A percentile compares a stretch with the other conserved stretches of the same genome.
These are phyloP conservation scores for Prionailurus bengalensis DNA, from an alignment of 2,113 vertebrate species.

Conservation along the genomic window DNA sequence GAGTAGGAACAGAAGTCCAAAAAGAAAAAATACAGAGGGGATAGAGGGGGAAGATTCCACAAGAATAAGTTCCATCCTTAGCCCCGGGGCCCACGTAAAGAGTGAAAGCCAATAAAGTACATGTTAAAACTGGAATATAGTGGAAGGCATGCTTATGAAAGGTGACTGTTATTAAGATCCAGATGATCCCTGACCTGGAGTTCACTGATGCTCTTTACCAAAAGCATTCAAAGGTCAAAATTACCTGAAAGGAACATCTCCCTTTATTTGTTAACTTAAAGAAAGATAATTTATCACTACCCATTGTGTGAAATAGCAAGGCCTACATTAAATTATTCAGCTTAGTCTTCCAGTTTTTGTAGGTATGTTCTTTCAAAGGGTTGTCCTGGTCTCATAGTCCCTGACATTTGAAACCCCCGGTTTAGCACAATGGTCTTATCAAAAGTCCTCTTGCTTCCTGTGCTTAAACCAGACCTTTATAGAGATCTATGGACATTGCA, in stretches of 20 bases:
- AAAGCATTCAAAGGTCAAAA: conserved; percentile 27
- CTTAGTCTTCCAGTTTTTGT: not conserved
- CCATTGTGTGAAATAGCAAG: not conserved
- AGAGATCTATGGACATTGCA: not conserved
- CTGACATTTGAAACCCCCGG: not conserved
- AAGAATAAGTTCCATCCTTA: not conserved
- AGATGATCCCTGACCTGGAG: not conserved
- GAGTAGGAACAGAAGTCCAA: not conserved
- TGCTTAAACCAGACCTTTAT: not conserved
- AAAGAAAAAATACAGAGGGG: not conserved
- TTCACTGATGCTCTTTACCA: not conserved
- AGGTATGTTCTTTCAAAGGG: not conserved
- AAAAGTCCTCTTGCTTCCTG: not conserved
- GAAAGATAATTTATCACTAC: not conserved
- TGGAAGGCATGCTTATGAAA: not conserved
- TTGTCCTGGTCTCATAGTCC: not conserved
- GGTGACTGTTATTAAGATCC: not conserved
- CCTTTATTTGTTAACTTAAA: conserved; percentile 38
- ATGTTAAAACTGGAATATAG: not conserved
- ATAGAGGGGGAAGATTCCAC: not conserved
- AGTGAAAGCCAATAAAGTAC: not conserved
- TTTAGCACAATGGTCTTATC: not conserved
- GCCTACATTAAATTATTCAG: not conserved
- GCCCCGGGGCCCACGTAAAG: not conserved
- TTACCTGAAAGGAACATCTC: not conserved